phyloP scores from a whole-genome alignment of 1,140 invertebrate genomes.

The Paraescarpia echinospica region DNA sequence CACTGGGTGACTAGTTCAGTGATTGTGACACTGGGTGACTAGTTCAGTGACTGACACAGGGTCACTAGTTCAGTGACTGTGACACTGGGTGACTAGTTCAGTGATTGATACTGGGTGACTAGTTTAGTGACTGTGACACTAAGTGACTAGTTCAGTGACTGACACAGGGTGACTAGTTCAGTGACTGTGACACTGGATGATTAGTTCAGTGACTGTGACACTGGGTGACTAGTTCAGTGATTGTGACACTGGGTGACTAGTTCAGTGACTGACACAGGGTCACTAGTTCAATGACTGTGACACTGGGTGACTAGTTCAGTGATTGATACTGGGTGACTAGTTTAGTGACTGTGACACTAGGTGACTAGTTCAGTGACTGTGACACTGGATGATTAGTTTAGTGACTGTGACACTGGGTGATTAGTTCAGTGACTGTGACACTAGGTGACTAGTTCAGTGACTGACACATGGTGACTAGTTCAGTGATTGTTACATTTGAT shows the following conservation, averaged over 20 bases:
- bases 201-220: background rate
- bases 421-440: background rate
- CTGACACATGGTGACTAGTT: background rate
- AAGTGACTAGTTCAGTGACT: background rate
- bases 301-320: background rate
- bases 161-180: background rate
- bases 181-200: background rate
- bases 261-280: background rate
- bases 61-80: background rate
- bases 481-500: background rate
- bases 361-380: background rate
- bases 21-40: background rate
- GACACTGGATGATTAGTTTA: too few species aligned
- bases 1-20: background rate
- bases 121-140: too few species aligned
- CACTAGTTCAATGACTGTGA: background rate
- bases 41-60: background rate
- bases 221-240: background rate
- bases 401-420: background rate
- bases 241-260: background rate
- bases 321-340: background rate
- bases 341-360: background rate
- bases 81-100: background rate
- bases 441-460: background rate
- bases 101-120: background rate